These are phyloP conservation scores for Eueremaeus valkanovi DNA, from an alignment of 2,888 invertebrate species.

Conservation along the genomic window DNA sequence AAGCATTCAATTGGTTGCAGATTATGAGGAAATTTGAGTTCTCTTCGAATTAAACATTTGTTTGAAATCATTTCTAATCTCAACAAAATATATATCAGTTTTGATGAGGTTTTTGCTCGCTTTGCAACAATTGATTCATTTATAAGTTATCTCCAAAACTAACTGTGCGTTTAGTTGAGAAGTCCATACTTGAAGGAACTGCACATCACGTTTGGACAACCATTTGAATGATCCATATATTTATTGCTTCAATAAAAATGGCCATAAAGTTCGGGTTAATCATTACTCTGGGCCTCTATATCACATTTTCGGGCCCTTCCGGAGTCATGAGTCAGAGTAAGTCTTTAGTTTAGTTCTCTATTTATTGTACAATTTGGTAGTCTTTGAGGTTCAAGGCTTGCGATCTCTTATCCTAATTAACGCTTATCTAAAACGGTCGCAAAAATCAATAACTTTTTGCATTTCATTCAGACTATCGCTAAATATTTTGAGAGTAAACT, in stretches of 20 bases:
- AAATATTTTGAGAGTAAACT: too few relatives aligned
- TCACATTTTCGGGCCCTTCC: not conserved
- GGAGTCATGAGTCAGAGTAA: slow-evolving; percentile 10
- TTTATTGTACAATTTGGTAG: too few relatives aligned
- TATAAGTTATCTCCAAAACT: slow-evolving; percentile 15
- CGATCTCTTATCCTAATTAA: too few relatives aligned
- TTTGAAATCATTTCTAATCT: not conserved
- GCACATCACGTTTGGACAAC: not conserved
- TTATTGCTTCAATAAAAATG: not conserved
- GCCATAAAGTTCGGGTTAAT: not conserved
- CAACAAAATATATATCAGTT: slow-evolving; percentile 1
- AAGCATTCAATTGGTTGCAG: not conserved
- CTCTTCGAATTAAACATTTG: not conserved
- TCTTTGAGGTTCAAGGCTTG: too few relatives aligned
- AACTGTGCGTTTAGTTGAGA: not conserved
- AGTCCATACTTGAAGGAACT: not conserved
- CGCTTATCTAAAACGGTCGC: too few relatives aligned
- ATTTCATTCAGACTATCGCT: too few relatives aligned
- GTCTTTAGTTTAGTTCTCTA: too few relatives aligned
- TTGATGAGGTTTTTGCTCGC: slow-evolving; percentile 22
- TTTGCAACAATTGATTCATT: slow-evolving; percentile 28
- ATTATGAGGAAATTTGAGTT: not conserved
- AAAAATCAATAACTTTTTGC: too few relatives aligned
- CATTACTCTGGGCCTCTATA: not conserved
- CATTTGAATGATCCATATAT: slow-evolving; percentile 13